Percentiles rank a stretch among this genome's conserved stretches.
phyloP scores from a whole-genome alignment of 2,113 vertebrate species.

The Cichladusa arquata region DNA sequence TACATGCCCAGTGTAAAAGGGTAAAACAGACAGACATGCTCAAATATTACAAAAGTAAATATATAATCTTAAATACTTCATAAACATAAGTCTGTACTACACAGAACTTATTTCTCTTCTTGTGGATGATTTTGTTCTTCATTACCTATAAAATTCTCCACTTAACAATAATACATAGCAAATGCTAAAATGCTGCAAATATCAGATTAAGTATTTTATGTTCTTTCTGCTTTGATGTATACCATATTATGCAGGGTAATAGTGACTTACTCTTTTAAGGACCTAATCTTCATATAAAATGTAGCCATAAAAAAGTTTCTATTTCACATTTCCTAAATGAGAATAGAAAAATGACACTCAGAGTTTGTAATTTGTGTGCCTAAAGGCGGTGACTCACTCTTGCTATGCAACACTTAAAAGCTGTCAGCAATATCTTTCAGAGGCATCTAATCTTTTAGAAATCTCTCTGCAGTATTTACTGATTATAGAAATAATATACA shows the following conservation, averaged over 20 bases:
- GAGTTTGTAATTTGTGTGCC: background rate
- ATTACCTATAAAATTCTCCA: background rate
- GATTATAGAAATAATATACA: background rate
- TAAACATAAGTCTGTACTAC: rapidly evolving
- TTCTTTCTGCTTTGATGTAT: background rate
- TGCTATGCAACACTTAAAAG: background rate
- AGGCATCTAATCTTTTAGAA: background rate
- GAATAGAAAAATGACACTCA: background rate
- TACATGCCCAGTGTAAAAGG: background rate
- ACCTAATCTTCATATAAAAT: background rate
- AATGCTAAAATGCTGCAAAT: background rate
- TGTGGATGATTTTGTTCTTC: background rate
- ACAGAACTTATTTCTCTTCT: background rate
- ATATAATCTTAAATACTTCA: background rate
- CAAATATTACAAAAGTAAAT: background rate
- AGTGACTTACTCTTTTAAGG: background rate
- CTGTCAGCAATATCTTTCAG: background rate
- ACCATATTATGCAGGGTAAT: background rate
- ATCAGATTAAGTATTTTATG: background rate
- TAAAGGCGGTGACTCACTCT: background rate
- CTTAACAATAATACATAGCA: background rate
- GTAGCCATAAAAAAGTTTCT: background rate
- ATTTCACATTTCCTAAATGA: background rate
- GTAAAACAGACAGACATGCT: background rate
- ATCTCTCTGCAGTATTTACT: background rate